Evolutionary conservation across 2,888 invertebrate genomes (phyloP).

Genomic region (Odontomyia ornata): DNA sequence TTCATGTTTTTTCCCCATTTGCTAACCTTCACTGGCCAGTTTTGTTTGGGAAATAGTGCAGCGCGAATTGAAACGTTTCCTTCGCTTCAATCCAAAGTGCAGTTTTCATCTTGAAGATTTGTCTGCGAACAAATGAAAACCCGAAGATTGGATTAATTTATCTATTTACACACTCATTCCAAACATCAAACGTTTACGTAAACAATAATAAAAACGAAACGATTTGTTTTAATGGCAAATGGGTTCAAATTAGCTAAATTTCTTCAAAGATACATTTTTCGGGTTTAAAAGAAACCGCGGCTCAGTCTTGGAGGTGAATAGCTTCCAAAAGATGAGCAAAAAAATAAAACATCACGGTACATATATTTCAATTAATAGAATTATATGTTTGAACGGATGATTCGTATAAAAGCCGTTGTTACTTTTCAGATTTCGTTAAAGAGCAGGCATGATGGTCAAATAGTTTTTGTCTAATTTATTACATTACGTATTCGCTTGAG

Average conservation of each 20-base stretch:
- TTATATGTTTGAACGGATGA: too few relatives aligned
- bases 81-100: background rate
- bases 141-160: background rate
- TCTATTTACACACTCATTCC: background rate
- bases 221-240: background rate
- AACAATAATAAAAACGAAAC: background rate
- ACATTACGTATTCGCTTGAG: too few relatives aligned
- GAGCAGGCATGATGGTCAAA: too few relatives aligned
- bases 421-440: too few relatives aligned
- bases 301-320: too few relatives aligned
- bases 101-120: background rate
- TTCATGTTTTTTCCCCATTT: conserved; percentile 6
- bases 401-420: too few relatives aligned
- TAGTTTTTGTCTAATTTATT: too few relatives aligned
- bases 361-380: too few relatives aligned
- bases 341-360: too few relatives aligned
- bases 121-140: conserved; percentile 8
- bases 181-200: conserved; percentile 3
- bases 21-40: conserved; percentile 21
- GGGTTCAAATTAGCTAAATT: background rate
- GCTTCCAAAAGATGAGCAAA: too few relatives aligned
- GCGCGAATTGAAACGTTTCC: conserved; percentile 13
- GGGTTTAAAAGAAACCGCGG: too few relatives aligned
- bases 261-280: too few relatives aligned
- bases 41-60: conserved; percentile 17